Evolutionary conservation across 2,888 invertebrate genomes (phyloP), one percentile per base, ranked within the genome.

Genomic region (Heliconius sara): DNA sequence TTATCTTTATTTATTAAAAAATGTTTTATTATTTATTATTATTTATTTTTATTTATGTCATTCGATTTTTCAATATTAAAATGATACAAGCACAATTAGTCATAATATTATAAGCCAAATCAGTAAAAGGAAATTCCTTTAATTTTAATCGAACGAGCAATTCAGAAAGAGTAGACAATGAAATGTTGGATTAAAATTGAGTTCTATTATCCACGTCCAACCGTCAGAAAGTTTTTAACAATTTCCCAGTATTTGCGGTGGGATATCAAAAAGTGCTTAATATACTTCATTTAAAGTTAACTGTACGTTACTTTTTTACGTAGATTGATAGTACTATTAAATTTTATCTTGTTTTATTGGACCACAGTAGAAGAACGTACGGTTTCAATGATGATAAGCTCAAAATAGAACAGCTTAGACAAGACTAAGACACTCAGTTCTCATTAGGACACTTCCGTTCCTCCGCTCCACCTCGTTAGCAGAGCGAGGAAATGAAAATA

Each of bases 181-280:
- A 43, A 68, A 68, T 13, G 68, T 39, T 43, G 25, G 43, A 68
- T 68, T 68, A 68, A 68, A 68, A 68, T 43, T 43, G 43, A 70
- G n/a, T 16, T 43, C 43, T 43, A 25, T 70, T 70, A 68, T 68
- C 68, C 34, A 68, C 68, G 39, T 43, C n/a, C 39, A 68, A n/a
- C 39, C 43, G 68, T 68, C 43, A 68, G 39, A 68, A 68, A 68
- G 68, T 68, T 43, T 68, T 39, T 13, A 43, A 68, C 68, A n/a
- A 43, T 68, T 68, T 25, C 39, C n/a, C 39, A 25, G 39, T 43
- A 70, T 47, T 70, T 70, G 70, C 43, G 7, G 70, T 43, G 70
- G 16, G 16, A 70, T 70, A 70, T 25, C 70, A 70, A 70, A 70
- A 47, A 70, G 16, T 25, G 70, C 43, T 43, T 70, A 25, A 70